These are phyloP conservation scores for Hormaphis cornu DNA, from an alignment of 1,140 invertebrate genomes.

Conservation along the genomic window DNA sequence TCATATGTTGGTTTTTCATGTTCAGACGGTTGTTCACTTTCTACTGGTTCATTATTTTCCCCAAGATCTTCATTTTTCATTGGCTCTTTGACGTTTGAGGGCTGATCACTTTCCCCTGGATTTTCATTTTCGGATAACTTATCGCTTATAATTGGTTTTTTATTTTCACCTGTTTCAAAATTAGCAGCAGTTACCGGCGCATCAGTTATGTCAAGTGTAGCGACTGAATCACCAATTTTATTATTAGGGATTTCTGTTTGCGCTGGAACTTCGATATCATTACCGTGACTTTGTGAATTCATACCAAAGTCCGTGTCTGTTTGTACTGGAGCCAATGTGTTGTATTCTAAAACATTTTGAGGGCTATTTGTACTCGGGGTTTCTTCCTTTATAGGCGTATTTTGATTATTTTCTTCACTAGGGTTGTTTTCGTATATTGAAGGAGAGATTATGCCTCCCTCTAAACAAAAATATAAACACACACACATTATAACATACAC, in stretches of 20 bases:
- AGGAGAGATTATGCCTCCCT: constrained; percentile 28
- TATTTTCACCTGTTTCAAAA: constrained; percentile 8
- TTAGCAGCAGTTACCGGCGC: background rate
- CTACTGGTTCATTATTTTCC: background rate
- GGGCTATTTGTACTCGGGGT: background rate
- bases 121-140: background rate
- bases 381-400: background rate
- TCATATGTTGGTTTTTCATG: background rate
- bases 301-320: background rate
- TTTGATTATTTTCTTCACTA: constrained; percentile 34
- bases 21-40: background rate
- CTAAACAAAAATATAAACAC: constrained; percentile 4
- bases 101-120: background rate
- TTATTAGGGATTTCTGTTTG: background rate
- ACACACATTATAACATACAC: too few relatives aligned
- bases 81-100: background rate
- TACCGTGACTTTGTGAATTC: background rate
- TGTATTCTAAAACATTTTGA: background rate
- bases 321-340: background rate
- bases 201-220: background rate
- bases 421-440: constrained; percentile 35
- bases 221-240: background rate
- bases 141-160: constrained; percentile 4
- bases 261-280: background rate
- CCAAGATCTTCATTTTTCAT: background rate